Percentiles rank a stretch among this genome's conserved stretches.
These are phyloP conservation scores for Nyctalus aviator DNA, from an alignment of 2,797 vertebrate species.

Conservation along the genomic window DNA sequence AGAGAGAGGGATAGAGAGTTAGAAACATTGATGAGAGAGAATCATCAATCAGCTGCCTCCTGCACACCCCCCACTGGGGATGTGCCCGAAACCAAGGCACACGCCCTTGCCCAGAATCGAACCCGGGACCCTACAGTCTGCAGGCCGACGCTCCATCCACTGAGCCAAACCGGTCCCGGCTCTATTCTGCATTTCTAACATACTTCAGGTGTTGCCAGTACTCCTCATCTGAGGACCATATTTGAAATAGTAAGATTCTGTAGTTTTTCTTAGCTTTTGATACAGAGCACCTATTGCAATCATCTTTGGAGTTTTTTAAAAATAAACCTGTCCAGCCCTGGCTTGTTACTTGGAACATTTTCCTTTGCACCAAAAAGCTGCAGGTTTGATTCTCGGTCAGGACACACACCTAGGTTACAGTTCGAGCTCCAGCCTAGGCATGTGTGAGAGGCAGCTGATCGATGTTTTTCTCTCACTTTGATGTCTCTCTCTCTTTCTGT, in stretches of 20 bases:
- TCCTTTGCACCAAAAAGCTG: neutral
- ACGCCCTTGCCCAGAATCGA: too few relatives aligned
- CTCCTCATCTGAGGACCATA: neutral
- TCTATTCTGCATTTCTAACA: conserved; percentile 25
- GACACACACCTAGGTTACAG: neutral
- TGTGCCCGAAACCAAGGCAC: too few relatives aligned
- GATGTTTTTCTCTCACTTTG: neutral
- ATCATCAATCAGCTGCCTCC: too few relatives aligned
- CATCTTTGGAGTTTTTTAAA: conserved; percentile 10
- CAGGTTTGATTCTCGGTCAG: neutral
- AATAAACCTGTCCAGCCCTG: neutral
- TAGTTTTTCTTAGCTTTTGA: neutral
- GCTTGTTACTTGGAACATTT: neutral
- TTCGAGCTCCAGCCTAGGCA: too few relatives aligned
- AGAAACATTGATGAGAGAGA: too few relatives aligned
- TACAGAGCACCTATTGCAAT: neutral
- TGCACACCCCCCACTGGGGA: too few relatives aligned
- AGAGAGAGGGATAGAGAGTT: too few relatives aligned
- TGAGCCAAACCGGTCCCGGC: too few relatives aligned
- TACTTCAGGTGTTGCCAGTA: neutral
- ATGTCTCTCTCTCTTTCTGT: neutral
- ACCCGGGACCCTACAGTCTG: too few relatives aligned
- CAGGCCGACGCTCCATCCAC: too few relatives aligned
- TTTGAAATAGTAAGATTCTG: neutral
- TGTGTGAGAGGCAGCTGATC: neutral